Base-by-base conservation (phyloP, 2,113 vertebrate species). In the Laticauda laticaudata region DNA sequence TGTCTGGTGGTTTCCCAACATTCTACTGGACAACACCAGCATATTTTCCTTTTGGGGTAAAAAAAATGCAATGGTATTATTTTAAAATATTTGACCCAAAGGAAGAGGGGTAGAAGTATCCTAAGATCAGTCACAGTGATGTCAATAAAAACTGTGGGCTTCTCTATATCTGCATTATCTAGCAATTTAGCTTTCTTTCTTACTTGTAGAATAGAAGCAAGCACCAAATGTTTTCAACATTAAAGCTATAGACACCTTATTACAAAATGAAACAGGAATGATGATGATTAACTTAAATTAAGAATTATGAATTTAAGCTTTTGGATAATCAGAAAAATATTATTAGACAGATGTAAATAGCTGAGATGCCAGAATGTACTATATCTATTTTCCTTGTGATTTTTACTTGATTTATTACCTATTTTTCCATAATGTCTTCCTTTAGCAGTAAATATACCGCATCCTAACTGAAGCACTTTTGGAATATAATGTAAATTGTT, bases 11-110 rank as follows among this genome's bases (percentile, higher is more conserved):
- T 69, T 69, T 15, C 61, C 26, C 29, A 69, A n/a, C 29, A 69
- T 69, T n/a, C 11, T n/a, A 69, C 26, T 6, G 18, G 0, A 29
- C 0, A 0, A 24, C 43, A 1, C 0, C 1, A 20, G 14, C 0
- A 0, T 2, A 61, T 56, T 94, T 0, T 0, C 2, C 90, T 64
- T 51, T 29, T 39, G 34, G n/a, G 34, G 81, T 4, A 59, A 59
- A 0, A 45, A 29, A 26, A 90, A 56, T 90, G 26, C 59, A n/a
- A 0, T 48, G 3, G 24, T 1, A 69, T 90, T 61, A 43, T 1
- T 0, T 0, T 88, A 89, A 89, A 89, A 5, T 59, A 89, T 59
- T 61, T 89, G 23, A 57, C 23, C 39, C 23, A 20, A 57, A 45
- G 23, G 21, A 34, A 56, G 20, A 56, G 10, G 10, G 7, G 2